These are phyloP conservation scores for Anarsia innoxiella DNA, from an alignment of 2,888 invertebrate genomes.

Conservation along the genomic window DNA sequence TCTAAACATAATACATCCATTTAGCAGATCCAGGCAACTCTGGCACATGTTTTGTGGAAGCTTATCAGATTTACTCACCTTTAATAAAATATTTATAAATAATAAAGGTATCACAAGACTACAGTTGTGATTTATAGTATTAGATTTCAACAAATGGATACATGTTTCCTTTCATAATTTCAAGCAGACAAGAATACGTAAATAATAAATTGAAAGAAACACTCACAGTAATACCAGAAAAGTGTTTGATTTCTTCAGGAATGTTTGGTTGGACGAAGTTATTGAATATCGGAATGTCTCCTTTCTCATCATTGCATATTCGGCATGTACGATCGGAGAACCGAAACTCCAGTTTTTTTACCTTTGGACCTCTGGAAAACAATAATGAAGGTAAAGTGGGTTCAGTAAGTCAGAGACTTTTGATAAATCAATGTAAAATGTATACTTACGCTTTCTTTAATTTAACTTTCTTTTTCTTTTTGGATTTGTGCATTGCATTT, in stretches of 20 bases:
- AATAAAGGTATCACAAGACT: too few relatives aligned
- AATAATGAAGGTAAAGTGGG: too few relatives aligned
- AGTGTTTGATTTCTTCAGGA: constrained; percentile 50
- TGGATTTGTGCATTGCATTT: constrained; percentile 46
- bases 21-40: constrained; percentile 51
- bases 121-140: too few relatives aligned
- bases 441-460: constrained; percentile 45
- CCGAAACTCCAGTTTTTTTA: constrained; percentile 24
- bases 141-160: too few relatives aligned
- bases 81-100: too few relatives aligned
- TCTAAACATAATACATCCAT: constrained; percentile 59
- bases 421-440: too few relatives aligned
- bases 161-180: too few relatives aligned
- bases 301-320: constrained; percentile 48
- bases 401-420: too few relatives aligned
- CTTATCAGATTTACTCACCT: constrained; percentile 46
- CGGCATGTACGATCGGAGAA: constrained; percentile 42
- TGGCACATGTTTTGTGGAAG: constrained; percentile 54
- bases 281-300: constrained; percentile 54
- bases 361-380: constrained; percentile 27
- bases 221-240: constrained; percentile 57
- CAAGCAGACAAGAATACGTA: too few relatives aligned
- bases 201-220: too few relatives aligned
- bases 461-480: constrained; percentile 44
- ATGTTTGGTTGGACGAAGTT: constrained; percentile 47